These are phyloP conservation scores for Sebastes nivosus DNA, from an alignment of 2,797 vertebrate species.

Conservation along the genomic window DNA sequence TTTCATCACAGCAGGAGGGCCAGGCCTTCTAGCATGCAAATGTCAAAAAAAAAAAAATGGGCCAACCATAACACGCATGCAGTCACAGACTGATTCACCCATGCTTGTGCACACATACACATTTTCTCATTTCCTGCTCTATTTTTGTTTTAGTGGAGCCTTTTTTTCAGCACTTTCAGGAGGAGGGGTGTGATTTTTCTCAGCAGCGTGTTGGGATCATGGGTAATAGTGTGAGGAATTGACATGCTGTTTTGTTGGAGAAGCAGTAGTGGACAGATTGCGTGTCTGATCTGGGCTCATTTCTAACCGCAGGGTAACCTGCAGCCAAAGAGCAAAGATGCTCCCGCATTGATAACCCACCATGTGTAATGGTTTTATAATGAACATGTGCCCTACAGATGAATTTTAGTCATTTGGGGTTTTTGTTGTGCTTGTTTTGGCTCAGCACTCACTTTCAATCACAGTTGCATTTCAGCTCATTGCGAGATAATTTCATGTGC, in stretches of 20 bases:
- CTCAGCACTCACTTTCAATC: conserved; percentile 1
- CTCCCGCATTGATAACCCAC: conserved; percentile 28
- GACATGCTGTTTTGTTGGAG: conserved; percentile 35
- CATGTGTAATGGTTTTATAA: conserved; percentile 31
- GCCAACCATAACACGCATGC: conserved; percentile 38
- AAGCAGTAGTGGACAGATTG: conserved; percentile 37
- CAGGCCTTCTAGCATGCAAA: conserved; percentile 43
- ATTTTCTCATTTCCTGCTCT: conserved; percentile 10
- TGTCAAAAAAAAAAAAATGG: conserved; percentile 22
- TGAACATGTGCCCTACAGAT: conserved; percentile 19
- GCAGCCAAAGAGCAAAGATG: conserved; percentile 21
- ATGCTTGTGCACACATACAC: neutral
- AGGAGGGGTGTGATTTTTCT: conserved; percentile 22
- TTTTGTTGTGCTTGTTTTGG: neutral
- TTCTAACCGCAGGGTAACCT: conserved; percentile 8
- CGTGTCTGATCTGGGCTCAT: conserved; percentile 4
- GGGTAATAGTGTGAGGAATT: conserved; percentile 16
- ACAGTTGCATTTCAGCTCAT: conserved; percentile 26
- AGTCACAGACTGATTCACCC: conserved; percentile 1
- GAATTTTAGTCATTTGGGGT: conserved; percentile 1
- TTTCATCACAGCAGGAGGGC: conserved; percentile 30
- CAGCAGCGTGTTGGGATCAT: conserved; percentile 15
- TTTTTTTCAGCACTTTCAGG: conserved; percentile 25
- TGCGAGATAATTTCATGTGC: conserved; percentile 18
- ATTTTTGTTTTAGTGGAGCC: conserved; percentile 3